Evolutionary conservation across 2,888 invertebrate species (phyloP), one percentile per base, ranked within the genome.

Genomic region (Hofmannophila pseudospretella): DNA sequence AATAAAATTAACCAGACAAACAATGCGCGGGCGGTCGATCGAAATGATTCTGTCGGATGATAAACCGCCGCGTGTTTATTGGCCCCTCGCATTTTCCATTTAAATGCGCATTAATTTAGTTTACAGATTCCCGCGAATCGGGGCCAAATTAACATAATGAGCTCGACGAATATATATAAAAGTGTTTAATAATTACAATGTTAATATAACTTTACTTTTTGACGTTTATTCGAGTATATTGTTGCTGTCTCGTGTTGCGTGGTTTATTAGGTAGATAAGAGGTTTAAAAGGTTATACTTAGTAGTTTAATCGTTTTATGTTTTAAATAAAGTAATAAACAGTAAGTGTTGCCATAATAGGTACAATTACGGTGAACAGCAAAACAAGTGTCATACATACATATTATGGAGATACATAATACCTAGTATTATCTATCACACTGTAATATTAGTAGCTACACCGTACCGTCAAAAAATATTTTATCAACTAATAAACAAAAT

Each of bases 1-100:
- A 79, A 80, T 80, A 76, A 76, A 81, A 85, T 82, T 79, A 81
- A 81, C 78, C 72, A 71, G 67, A 71, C 72, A 78, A 79, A 84
- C 81, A 82, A 79, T 79, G 73, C 64, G 65, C 62, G 53, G 45
- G 60, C 65, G 68, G 69, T 67, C 65, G 65, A 68, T 69, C 68
- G 65, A 67, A 72, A 77, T 82, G 79, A 81, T 81, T 77, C 16
- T 78, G 82, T 79, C 65, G 72, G 63, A 56, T 52, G 68, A 67
- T 71, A 67, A 67, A 16, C 3, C 16, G 3, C 3, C 16, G 16
- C 58, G 65, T 68, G 70, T 80, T 79, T 72, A 79, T 79, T 78
- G 79, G 72, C 71, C 71, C 68, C 78, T 70, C 74, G 73, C 69
- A 77, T 76, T 82, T 82, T 74, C 71, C 69, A 67, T 79, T 79